A percentile compares a stretch with the other conserved stretches of the same genome.
Conservation (phyloP, 2,113 vertebrate genomes). For the Amblyornis subalaris region DNA sequence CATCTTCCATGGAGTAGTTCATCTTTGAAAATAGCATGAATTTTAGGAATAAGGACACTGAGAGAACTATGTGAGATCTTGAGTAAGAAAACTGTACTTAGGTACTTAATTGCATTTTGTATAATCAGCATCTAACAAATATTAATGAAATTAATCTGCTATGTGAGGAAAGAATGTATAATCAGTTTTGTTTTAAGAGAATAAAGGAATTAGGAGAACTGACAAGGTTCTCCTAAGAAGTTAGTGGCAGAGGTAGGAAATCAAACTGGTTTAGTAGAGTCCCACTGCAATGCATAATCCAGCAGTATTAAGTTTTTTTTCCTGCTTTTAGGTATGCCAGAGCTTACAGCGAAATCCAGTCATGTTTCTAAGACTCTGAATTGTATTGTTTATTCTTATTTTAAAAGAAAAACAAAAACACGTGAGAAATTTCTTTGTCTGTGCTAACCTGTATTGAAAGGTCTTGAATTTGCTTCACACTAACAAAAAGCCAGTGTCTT, state of each 20-base stretch:
- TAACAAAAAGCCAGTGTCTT: background rate
- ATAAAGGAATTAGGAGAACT: background rate
- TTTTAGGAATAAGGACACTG: background rate
- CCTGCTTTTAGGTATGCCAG: background rate
- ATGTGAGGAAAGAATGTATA: background rate
- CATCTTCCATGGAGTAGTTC: background rate
- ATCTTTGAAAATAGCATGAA: background rate
- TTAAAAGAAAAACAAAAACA: background rate
- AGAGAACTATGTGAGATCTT: rapidly evolving
- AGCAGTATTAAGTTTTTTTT: background rate
- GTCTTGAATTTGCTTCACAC: background rate
- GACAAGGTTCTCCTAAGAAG: background rate
- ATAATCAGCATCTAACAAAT: background rate
- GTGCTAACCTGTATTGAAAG: background rate
- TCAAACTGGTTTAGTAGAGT: background rate
- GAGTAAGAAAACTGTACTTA: background rate
- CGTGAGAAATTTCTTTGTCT: background rate
- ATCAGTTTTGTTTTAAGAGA: background rate
- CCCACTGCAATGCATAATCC: background rate
- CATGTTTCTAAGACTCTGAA: background rate
- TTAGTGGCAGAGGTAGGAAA: background rate
- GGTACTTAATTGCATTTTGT: background rate
- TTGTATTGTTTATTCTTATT: background rate
- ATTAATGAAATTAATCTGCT: background rate
- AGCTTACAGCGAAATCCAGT: background rate